phyloP scores from a whole-genome alignment of 2,113 vertebrate species.

The Propithecus coquereli region DNA sequence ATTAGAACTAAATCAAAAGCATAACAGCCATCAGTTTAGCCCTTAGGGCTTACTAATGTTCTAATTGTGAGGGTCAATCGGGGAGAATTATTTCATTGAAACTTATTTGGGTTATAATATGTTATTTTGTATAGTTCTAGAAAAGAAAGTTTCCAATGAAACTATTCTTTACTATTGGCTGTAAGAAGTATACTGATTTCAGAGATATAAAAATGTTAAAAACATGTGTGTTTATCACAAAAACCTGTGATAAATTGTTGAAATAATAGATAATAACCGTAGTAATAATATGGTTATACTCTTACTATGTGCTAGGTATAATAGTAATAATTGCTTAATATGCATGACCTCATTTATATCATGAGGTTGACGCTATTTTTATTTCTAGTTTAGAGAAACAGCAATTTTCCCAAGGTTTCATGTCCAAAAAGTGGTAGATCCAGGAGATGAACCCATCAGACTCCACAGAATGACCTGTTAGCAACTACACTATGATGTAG shows the following conservation, averaged over 20 bases:
- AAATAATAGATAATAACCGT: neutral
- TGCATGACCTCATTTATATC: neutral
- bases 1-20: too few relatives aligned
- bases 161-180: neutral
- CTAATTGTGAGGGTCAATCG: too few relatives aligned
- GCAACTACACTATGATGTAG: neutral
- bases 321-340: neutral
- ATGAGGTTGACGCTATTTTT: neutral
- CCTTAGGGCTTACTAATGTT: too few relatives aligned
- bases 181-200: neutral
- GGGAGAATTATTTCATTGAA: too few relatives aligned
- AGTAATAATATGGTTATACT: neutral
- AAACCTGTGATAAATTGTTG: neutral
- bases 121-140: neutral
- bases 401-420: neutral
- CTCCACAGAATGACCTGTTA: neutral
- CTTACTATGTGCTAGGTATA: neutral
- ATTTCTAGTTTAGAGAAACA: neutral
- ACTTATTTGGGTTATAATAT: neutral
- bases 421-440: neutral
- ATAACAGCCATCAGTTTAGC: too few relatives aligned
- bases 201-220: neutral
- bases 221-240: neutral
- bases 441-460: neutral
- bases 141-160: neutral